phyloP scores from a whole-genome alignment of 2,888 invertebrate species.

The Cremastinae sp. region DNA sequence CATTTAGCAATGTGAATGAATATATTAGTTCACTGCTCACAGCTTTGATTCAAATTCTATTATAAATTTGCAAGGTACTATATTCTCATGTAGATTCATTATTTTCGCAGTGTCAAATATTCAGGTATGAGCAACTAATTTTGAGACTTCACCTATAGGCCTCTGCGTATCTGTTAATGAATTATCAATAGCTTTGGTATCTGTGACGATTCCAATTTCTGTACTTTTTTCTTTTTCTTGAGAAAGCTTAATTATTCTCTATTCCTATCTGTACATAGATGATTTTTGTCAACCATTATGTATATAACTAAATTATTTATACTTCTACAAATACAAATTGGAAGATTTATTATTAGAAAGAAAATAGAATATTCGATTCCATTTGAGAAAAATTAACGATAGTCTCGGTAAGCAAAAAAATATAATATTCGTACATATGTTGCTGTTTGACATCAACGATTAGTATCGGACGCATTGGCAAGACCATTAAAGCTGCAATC shows the following conservation, averaged over 20 bases:
- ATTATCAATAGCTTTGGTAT: slow-evolving; percentile 37
- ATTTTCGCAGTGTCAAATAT: slow-evolving; percentile 30
- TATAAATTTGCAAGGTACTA: slow-evolving; percentile 22
- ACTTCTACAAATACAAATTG: slow-evolving; percentile 3
- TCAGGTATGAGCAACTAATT: slow-evolving; percentile 16
- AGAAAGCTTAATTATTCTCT: slow-evolving; percentile 17
- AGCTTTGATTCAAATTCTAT: neutral
- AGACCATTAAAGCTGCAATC: neutral
- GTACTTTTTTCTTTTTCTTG: slow-evolving; percentile 10
- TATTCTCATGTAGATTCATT: slow-evolving; percentile 4
- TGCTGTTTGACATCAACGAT: neutral
- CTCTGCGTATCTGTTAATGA: slow-evolving; percentile 34
- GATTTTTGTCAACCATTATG: slow-evolving; percentile 3
- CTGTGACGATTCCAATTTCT: slow-evolving; percentile 22
- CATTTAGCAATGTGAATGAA: slow-evolving; percentile 7
- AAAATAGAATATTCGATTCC: slow-evolving; percentile 2
- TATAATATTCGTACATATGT: neutral
- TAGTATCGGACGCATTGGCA: slow-evolving; percentile 11
- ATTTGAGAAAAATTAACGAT: neutral
- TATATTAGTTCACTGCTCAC: neutral
- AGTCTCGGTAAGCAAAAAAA: neutral
- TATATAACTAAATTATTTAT: neutral
- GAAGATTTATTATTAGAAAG: slow-evolving; percentile 2
- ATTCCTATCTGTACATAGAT: slow-evolving; percentile 22
- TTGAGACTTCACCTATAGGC: slow-evolving; percentile 48